Conservation (phyloP, 1,140 invertebrate genomes). For the Nymphalis io region DNA sequence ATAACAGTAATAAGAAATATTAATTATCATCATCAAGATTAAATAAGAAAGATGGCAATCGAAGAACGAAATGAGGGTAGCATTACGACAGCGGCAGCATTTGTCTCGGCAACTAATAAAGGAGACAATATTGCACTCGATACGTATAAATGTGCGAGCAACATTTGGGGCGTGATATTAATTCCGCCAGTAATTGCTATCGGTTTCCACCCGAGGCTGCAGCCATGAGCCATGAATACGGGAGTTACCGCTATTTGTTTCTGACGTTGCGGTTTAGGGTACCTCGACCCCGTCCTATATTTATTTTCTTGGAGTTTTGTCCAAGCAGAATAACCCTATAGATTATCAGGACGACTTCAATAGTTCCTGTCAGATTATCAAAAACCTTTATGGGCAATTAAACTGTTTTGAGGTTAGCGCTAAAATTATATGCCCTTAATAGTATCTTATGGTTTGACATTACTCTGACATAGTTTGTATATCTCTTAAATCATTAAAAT, state of each 20-base stretch:
- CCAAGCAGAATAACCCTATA: slow-evolving; percentile 67
- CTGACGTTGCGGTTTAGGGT: slow-evolving; percentile 78
- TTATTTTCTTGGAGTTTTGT: slow-evolving; percentile 78
- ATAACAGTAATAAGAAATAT: slow-evolving; percentile 57
- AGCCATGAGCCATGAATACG: slow-evolving; percentile 79
- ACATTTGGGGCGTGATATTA: slow-evolving; percentile 80
- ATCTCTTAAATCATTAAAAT: background rate
- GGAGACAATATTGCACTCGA: slow-evolving; percentile 81
- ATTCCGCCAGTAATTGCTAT: slow-evolving; percentile 80
- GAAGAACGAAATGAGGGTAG: slow-evolving; percentile 70
- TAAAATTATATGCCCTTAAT: background rate
- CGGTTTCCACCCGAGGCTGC: slow-evolving; percentile 74
- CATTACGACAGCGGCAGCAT: slow-evolving; percentile 74
- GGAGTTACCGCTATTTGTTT: slow-evolving; percentile 80
- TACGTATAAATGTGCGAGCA: slow-evolving; percentile 79
- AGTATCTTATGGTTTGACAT: background rate
- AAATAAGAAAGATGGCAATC: slow-evolving; percentile 77
- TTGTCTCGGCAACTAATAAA: slow-evolving; percentile 79
- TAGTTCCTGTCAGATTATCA: slow-evolving; percentile 39
- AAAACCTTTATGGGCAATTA: slow-evolving; percentile 55
- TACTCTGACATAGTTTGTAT: background rate
- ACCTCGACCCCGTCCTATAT: slow-evolving; percentile 70
- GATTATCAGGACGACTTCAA: slow-evolving; percentile 66
- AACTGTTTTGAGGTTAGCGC: slow-evolving; percentile 28
- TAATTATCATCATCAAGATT: slow-evolving; percentile 74